Evolutionary conservation across 2,888 invertebrate genomes (phyloP).

Genomic region (Nomada hirtipes): DNA sequence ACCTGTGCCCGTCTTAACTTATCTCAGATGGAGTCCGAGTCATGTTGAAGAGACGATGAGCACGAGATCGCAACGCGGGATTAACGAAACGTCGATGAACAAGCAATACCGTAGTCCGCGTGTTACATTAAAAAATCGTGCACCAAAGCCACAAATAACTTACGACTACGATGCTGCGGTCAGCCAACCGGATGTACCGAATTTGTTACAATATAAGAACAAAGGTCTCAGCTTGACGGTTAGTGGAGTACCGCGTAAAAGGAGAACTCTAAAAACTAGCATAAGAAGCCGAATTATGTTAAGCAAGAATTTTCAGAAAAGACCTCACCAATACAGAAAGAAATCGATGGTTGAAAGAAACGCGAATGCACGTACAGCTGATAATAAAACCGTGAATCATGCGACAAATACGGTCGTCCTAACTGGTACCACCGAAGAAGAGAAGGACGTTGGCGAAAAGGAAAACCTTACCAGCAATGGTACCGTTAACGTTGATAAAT

Average conservation of each 20-base stretch:
- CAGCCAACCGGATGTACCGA: conserved; percentile 67
- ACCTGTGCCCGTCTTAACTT: neutral
- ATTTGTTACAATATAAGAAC: conserved; percentile 45
- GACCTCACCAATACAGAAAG: conserved; percentile 20
- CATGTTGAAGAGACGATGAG: conserved; percentile 72
- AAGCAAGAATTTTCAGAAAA: conserved; percentile 54
- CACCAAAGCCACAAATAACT: conserved; percentile 27
- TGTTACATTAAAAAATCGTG: conserved; percentile 13
- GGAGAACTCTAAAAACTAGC: conserved; percentile 17
- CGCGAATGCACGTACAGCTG: neutral
- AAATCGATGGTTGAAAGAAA: neutral
- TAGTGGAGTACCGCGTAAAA: conserved; percentile 29
- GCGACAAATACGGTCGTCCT: conserved; percentile 1
- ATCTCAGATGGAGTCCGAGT: conserved; percentile 45
- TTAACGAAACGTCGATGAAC: conserved; percentile 43
- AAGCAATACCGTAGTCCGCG: conserved; percentile 24
- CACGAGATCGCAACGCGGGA: conserved; percentile 46
- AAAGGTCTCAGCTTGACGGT: conserved; percentile 27
- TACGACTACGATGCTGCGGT: conserved; percentile 70
- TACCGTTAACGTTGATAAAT: neutral
- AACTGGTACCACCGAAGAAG: conserved; percentile 1
- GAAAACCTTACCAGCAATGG: conserved; percentile 21
- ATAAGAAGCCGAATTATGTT: conserved; percentile 18
- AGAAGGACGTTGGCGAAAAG: conserved; percentile 9
- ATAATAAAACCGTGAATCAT: neutral